Conservation (phyloP, 2,797 vertebrate genomes). For the Alcedo atthis region DNA sequence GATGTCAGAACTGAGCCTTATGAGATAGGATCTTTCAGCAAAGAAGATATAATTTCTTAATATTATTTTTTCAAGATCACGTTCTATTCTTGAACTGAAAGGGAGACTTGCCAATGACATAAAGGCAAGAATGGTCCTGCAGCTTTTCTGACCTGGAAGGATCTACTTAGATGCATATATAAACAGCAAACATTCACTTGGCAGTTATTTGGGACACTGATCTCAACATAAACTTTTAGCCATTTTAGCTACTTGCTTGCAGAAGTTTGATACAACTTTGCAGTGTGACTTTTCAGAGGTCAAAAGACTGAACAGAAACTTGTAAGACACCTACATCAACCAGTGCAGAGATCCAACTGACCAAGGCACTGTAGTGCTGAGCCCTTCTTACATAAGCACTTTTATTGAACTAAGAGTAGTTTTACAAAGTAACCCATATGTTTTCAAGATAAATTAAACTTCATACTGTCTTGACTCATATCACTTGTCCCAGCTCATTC, state of each 20-base stretch:
- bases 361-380: neutral
- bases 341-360: neutral
- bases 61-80: neutral
- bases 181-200: neutral
- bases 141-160: neutral
- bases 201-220: neutral
- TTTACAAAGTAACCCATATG: neutral
- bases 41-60: neutral
- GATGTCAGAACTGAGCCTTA: neutral
- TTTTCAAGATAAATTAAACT: conserved; percentile 17
- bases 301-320: neutral
- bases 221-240: neutral
- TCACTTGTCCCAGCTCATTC: neutral
- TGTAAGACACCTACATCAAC: neutral
- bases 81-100: neutral
- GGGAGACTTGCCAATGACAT: neutral
- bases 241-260: neutral
- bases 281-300: neutral
- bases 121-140: neutral
- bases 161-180: neutral
- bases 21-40: neutral
- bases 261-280: neutral
- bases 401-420: neutral
- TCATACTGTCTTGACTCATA: neutral
- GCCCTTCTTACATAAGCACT: neutral